These are phyloP conservation scores for Carassius carassius DNA, from an alignment of 2,113 vertebrate genomes.

Conservation along the genomic window DNA sequence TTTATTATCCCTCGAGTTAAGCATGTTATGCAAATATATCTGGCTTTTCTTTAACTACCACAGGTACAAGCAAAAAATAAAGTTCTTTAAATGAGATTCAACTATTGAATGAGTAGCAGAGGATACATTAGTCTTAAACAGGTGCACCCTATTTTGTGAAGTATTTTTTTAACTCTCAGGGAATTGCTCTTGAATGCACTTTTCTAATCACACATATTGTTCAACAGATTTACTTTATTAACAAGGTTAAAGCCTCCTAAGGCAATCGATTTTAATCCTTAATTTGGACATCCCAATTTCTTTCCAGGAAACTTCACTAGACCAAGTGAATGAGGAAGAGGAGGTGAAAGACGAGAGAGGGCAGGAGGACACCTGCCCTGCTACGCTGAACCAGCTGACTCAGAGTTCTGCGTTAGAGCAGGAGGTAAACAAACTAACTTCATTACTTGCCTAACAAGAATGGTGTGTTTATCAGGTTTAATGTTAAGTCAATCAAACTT, in stretches of 20 bases:
- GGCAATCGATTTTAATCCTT: background rate
- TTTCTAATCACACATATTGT: background rate
- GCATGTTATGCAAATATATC: background rate
- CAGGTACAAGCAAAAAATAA: background rate
- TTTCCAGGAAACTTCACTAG: slow-evolving; percentile 37
- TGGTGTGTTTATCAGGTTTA: background rate
- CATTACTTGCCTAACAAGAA: background rate
- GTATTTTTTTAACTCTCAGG: background rate
- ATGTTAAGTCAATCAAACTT: too few species aligned
- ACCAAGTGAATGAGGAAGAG: slow-evolving; percentile 57
- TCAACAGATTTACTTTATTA: background rate
- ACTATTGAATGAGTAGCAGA: background rate
- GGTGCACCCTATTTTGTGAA: background rate
- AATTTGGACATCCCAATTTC: background rate
- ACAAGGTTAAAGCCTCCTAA: background rate
- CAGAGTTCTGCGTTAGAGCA: slow-evolving; percentile 73
- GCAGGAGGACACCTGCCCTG: slow-evolving; percentile 56
- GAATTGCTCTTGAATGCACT: background rate
- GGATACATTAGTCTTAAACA: background rate
- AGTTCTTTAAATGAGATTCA: background rate
- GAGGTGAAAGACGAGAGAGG: slow-evolving; percentile 56
- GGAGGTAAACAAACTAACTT: slow-evolving; percentile 62
- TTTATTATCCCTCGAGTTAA: background rate
- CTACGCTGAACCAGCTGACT: slow-evolving; percentile 60
- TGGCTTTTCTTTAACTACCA: background rate